Conservation (phyloP, 2,888 invertebrate genomes). For the Drosophila fulvimacula region DNA sequence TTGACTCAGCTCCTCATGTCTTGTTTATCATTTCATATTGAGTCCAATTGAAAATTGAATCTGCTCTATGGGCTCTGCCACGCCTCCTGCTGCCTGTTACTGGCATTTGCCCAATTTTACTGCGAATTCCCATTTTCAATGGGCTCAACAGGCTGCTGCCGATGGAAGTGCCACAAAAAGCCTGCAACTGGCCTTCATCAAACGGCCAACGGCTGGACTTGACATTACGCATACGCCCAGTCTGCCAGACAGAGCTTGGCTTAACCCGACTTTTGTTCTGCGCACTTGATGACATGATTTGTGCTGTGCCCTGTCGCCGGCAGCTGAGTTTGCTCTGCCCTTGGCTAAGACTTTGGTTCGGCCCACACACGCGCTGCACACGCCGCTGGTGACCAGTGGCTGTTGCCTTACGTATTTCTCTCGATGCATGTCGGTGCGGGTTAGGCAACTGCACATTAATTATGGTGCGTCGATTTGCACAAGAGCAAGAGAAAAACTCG, state of each 20-base stretch:
- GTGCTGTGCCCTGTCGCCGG: slow-evolving; percentile 4
- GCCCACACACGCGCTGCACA: slow-evolving; percentile 10
- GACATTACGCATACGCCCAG: slow-evolving; percentile 34
- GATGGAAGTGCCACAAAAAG: neutral
- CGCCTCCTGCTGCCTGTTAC: neutral
- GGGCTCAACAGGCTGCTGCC: slow-evolving; percentile 3
- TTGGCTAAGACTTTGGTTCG: slow-evolving; percentile 14
- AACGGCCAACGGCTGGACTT: neutral
- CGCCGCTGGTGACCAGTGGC: slow-evolving; percentile 19
- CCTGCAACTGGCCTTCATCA: neutral
- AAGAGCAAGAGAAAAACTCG: slow-evolving; percentile 26
- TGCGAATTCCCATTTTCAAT: neutral
- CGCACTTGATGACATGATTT: slow-evolving; percentile 15
- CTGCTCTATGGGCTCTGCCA: neutral
- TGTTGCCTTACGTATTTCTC: neutral
- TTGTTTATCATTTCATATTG: too few relatives aligned
- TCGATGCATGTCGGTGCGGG: neutral
- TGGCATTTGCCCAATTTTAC: neutral
- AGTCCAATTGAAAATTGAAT: too few relatives aligned
- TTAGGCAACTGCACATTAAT: slow-evolving; percentile 53
- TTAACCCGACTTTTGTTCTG: neutral
- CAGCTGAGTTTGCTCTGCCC: slow-evolving; percentile 12
- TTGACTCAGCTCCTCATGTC: too few relatives aligned
- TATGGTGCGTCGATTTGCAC: slow-evolving; percentile 55
- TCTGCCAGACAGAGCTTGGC: neutral